Base-by-base conservation (phyloP, 2,113 vertebrate species). In the Paratilapia polleni region DNA sequence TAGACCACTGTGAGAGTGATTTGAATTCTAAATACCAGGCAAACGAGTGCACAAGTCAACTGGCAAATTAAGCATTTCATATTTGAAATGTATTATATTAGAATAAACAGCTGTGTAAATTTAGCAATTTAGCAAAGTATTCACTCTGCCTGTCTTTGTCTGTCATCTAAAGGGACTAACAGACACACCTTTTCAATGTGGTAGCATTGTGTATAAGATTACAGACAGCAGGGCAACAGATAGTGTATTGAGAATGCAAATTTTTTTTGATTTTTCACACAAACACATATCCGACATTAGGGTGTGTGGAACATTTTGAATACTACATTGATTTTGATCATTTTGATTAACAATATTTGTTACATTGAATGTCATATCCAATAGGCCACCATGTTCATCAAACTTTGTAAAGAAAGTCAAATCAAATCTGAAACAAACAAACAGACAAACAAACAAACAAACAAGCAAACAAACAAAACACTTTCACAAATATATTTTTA, bases 1-100 rank as follows among this genome's bases (percentile, higher is more conserved):
- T 90, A 84, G 88, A 89, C 78, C 77, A 77, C 83, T 86, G 83
- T 83, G 74, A 74, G 78, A 88, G 77, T 90, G 76, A 84, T 90
- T 81, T 81, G 78, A 87, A 92, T 88, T 87, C 70, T 78, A 86
- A 92, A 91, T 85, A 79, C 57, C 86, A 85, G 31, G 52, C 34
- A 64, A 85, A 84, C 19, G 8, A 76, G 64, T 28, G 12, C 13
- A 24, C 28, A n/a, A 68, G 52, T 86, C 80, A 89, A 80, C 77
- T 76, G 80, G 58, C 56, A 63, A 89, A 89, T 85, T 78, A 86
- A 83, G 61, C 20, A 17, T 68, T 84, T 66, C 52, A 78, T 86
- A 78, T 77, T 47, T 58, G 4, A 77, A 80, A 85, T 58, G 36
- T 75, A 60, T 84, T 64, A 74, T 85, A n/a, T 15, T 17, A 4